Conservation (phyloP, 2,113 vertebrate genomes). For the Esox niger region DNA sequence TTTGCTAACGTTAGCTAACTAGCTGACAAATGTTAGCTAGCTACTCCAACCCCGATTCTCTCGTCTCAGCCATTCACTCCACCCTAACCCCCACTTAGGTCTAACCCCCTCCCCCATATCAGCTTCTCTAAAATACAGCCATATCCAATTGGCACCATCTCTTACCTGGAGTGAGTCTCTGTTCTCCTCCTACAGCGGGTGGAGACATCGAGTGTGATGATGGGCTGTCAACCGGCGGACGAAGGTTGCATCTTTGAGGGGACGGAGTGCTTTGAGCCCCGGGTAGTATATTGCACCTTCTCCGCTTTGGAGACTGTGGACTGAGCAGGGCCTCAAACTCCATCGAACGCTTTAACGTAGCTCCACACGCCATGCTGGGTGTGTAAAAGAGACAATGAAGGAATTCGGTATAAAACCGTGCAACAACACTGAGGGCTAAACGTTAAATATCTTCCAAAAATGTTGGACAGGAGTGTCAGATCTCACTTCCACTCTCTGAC, state of each 20-base stretch:
- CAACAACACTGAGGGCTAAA: slow-evolving; percentile 7
- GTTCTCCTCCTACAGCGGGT: slow-evolving; percentile 67
- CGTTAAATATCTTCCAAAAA: slow-evolving; percentile 2
- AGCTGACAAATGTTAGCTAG: slow-evolving; percentile 7
- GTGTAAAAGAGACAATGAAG: slow-evolving; percentile 25
- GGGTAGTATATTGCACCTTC: slow-evolving; percentile 83
- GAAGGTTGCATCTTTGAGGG: slow-evolving; percentile 78
- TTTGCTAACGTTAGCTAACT: slow-evolving; percentile 12
- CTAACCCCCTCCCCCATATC: slow-evolving; percentile 67
- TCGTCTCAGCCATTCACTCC: slow-evolving; percentile 53
- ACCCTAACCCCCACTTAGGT: too few species aligned
- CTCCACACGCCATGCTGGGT: slow-evolving; percentile 83
- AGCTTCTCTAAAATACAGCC: slow-evolving; percentile 49
- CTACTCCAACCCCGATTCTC: slow-evolving; percentile 60
- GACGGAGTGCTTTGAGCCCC: slow-evolving; percentile 78
- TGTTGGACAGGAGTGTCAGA: slow-evolving; percentile 24
- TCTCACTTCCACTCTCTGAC: slow-evolving; percentile 56
- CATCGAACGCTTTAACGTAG: slow-evolving; percentile 86
- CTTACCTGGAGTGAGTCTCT: slow-evolving; percentile 79
- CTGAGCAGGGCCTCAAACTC: slow-evolving; percentile 90
- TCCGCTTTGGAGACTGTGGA: slow-evolving; percentile 86
- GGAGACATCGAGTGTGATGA: slow-evolving; percentile 69
- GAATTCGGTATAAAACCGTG: slow-evolving; percentile 19
- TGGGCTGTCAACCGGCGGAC: slow-evolving; percentile 71
- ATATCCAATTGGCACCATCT: slow-evolving; percentile 2